phyloP scores from a whole-genome alignment of 2,113 vertebrate species.

The Balaenoptera acutorostrata region DNA sequence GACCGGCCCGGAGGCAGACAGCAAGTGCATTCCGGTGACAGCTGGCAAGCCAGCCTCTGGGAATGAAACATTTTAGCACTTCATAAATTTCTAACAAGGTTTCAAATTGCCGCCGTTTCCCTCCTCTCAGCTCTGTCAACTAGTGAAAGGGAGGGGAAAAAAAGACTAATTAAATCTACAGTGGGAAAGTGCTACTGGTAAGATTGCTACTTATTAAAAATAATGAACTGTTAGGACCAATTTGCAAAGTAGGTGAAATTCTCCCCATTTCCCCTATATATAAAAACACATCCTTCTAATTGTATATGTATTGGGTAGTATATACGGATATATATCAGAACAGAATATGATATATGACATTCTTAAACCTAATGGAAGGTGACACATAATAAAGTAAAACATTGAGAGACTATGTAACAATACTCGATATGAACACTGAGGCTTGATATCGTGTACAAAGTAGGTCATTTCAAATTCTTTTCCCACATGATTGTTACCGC shows the following conservation, averaged over 20 bases:
- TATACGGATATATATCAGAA: background rate
- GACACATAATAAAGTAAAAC: background rate
- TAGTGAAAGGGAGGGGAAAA: slow-evolving; percentile 59
- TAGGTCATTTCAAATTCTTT: slow-evolving; percentile 42
- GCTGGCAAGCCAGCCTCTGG: slow-evolving; percentile 91
- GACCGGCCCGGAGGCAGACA: slow-evolving; percentile 75
- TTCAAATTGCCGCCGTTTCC: slow-evolving; percentile 93
- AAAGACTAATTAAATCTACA: slow-evolving; percentile 81
- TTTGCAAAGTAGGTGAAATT: slow-evolving; percentile 23
- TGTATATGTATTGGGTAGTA: background rate
- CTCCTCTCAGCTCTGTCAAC: slow-evolving; percentile 85
- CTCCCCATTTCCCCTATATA: background rate
- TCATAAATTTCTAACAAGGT: slow-evolving; percentile 99
- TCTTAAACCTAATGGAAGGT: slow-evolving; percentile 34
- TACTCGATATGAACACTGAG: background rate
- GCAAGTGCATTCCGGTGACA: slow-evolving; percentile 86
- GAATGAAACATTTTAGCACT: slow-evolving; percentile 98
- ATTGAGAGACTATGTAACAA: background rate
- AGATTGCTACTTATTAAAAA: slow-evolving; percentile 77
- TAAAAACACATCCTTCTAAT: background rate
- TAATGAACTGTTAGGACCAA: slow-evolving; percentile 69
- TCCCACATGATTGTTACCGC: background rate
- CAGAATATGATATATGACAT: background rate
- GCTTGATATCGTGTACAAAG: slow-evolving; percentile 25
- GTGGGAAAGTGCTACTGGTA: slow-evolving; percentile 64